phyloP scores from a whole-genome alignment of 2,797 vertebrate genomes.

The Periparus ater region DNA sequence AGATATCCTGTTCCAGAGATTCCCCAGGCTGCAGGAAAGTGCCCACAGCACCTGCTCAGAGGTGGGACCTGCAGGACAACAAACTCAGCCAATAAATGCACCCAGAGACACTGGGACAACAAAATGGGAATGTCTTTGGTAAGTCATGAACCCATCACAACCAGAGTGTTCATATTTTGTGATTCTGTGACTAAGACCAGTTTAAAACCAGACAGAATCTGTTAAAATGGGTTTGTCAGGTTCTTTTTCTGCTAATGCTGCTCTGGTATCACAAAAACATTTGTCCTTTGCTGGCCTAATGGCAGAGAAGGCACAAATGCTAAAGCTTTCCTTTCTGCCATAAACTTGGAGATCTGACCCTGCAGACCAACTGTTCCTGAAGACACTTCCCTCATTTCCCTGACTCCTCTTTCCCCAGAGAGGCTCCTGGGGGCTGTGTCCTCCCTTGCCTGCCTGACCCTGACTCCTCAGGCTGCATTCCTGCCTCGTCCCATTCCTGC shows the following conservation, averaged over 20 bases:
- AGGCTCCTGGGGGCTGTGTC: not conserved
- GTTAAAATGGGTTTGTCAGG: not conserved
- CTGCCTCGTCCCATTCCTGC: not conserved
- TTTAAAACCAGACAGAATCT: not conserved
- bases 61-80: not conserved
- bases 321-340: not conserved
- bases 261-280: not conserved
- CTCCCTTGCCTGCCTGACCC: not conserved
- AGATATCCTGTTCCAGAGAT: not conserved
- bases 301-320: not conserved
- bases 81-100: not conserved
- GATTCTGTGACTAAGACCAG: too few species aligned
- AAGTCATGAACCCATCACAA: not conserved
- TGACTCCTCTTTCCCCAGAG: not conserved
- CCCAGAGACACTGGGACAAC: not conserved
- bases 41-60: not conserved
- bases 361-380: not conserved
- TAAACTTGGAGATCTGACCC: not conserved
- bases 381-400: not conserved
- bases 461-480: not conserved
- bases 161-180: accelerated
- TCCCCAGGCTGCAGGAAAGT: not conserved
- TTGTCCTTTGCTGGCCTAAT: not conserved
- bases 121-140: not conserved
- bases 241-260: not conserved